These are phyloP conservation scores for Cephus rjabovi DNA, from an alignment of 2,888 invertebrate genomes.

Conservation along the genomic window DNA sequence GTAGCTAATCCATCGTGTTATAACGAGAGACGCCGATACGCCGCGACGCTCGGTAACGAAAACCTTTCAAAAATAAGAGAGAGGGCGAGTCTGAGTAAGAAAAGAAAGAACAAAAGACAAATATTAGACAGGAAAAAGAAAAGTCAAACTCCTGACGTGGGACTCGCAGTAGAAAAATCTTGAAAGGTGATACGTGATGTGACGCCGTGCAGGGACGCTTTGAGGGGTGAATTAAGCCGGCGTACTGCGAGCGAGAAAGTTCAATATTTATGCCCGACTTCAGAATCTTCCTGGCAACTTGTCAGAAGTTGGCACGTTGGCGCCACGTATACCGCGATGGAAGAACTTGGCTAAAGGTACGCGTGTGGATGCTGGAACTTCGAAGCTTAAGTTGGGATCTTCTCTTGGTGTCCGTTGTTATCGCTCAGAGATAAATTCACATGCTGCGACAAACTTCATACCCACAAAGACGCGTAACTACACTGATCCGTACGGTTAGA, in stretches of 20 bases:
- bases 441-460: not conserved
- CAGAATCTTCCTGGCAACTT: constrained; percentile 7
- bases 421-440: constrained; percentile 12
- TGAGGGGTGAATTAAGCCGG: not conserved
- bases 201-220: not conserved
- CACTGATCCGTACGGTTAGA: not conserved
- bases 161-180: not conserved
- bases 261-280: constrained; percentile 9
- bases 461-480: not conserved
- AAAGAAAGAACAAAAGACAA: not conserved
- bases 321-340: not conserved
- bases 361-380: not conserved
- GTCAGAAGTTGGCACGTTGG: constrained; percentile 2
- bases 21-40: not conserved
- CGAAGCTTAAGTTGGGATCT: not conserved
- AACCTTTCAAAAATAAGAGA: not conserved
- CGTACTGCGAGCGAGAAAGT: not conserved
- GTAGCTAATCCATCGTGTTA: not conserved
- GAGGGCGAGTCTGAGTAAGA: not conserved
- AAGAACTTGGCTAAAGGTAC: constrained; percentile 1
- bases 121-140: not conserved
- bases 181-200: not conserved
- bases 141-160: not conserved
- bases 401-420: not conserved
- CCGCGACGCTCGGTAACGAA: not conserved